Evolutionary conservation across 2,888 invertebrate genomes (phyloP).

Genomic region (Hofmannophila pseudospretella): DNA sequence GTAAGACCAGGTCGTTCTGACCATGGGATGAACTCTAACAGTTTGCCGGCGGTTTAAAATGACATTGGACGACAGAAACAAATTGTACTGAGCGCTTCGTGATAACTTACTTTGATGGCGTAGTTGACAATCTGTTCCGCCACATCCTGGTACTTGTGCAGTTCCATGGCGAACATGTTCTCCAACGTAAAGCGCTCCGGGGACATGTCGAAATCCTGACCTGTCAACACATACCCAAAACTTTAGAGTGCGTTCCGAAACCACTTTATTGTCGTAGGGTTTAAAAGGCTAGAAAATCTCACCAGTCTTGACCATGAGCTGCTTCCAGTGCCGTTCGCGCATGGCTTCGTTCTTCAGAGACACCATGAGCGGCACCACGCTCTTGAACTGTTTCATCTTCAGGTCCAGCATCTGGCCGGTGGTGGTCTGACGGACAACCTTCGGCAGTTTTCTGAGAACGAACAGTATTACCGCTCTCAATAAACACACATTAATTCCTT

Average conservation of each 20-base stretch:
- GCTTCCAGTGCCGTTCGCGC: slow-evolving; percentile 93
- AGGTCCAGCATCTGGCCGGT: slow-evolving; percentile 85
- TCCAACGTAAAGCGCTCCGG: slow-evolving; percentile 93
- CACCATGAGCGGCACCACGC: slow-evolving; percentile 92
- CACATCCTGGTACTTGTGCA: slow-evolving; percentile 90
- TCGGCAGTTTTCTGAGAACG: slow-evolving; percentile 81
- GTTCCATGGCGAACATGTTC: slow-evolving; percentile 95
- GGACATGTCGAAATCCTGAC: slow-evolving; percentile 89
- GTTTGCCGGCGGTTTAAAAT: no score
- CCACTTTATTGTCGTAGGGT: no score
- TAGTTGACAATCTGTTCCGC: slow-evolving; percentile 92
- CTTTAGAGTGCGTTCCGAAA: no score
- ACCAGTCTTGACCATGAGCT: slow-evolving; percentile 91
- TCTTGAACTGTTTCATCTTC: slow-evolving; percentile 93
- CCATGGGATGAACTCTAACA: no score
- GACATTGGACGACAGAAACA: no score
- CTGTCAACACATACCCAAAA: no score
- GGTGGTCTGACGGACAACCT: slow-evolving; percentile 73
- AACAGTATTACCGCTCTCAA: no score
- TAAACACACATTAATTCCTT: slow-evolving; percentile 86
- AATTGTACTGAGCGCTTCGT: no score
- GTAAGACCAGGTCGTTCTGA: no score
- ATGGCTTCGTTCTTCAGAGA: slow-evolving; percentile 94
- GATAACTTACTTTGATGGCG: slow-evolving; percentile 83
- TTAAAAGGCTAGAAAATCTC: no score